Evolutionary conservation across 2,113 vertebrate genomes (phyloP).

Genomic region (Dunckerocampus dactyliophorus): DNA sequence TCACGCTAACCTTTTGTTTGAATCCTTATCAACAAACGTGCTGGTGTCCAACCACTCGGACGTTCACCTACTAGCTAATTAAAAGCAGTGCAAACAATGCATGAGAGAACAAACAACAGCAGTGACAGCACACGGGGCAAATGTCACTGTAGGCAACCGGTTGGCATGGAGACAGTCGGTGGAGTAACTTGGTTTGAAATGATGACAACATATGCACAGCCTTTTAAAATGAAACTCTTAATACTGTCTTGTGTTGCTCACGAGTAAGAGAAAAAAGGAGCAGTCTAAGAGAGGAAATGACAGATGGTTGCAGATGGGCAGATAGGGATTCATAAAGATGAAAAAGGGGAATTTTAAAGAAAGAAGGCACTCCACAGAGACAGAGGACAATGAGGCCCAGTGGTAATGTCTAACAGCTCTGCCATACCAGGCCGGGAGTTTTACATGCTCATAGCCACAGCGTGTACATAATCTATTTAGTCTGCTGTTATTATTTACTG

Average conservation of each 20-base stretch:
- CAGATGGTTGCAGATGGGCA: constrained; percentile 17
- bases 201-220: background rate
- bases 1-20: background rate
- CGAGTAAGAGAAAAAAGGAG: constrained; percentile 17
- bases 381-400: constrained; percentile 24
- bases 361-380: background rate
- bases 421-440: constrained; percentile 2
- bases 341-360: constrained; percentile 5
- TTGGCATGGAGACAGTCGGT: constrained; percentile 14
- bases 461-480: too few relatives aligned
- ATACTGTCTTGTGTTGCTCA: constrained; percentile 33
- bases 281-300: constrained; percentile 15
- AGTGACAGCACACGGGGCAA: constrained; percentile 12
- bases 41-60: background rate
- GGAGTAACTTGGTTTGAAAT: too few relatives aligned
- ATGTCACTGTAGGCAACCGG: constrained; percentile 19
- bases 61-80: background rate
- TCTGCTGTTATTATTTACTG: too few relatives aligned
- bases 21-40: background rate
- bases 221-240: constrained; percentile 24
- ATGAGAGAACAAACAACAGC: constrained; percentile 16
- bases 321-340: constrained; percentile 26
- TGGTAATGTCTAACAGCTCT: constrained; percentile 29
- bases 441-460: too few relatives aligned
- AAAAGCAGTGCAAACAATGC: constrained; percentile 3